phyloP scores from a whole-genome alignment of 2,888 invertebrate species.

The Cantharis lateralis region DNA sequence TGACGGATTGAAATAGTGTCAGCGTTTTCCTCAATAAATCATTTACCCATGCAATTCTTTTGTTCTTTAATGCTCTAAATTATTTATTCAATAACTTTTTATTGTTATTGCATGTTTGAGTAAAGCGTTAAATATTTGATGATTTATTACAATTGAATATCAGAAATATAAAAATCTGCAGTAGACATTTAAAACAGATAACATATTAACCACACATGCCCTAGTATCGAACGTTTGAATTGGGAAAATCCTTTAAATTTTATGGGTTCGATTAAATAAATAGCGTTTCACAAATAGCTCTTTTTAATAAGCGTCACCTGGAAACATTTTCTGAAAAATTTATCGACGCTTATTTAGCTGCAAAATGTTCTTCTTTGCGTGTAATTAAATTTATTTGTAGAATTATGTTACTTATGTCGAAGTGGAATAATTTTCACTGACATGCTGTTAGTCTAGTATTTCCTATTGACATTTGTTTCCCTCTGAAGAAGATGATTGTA shows the following conservation, averaged over 20 bases:
- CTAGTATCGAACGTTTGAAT: constrained; percentile 4
- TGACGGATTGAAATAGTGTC: not conserved
- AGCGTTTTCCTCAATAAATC: not conserved
- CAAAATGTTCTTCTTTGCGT: not conserved
- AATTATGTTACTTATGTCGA: not conserved
- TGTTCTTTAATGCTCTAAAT: not conserved
- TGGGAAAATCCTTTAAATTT: constrained; percentile 10
- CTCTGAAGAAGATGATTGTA: constrained; percentile 1
- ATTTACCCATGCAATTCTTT: not conserved
- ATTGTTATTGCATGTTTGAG: not conserved
- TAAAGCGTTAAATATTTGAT: constrained; percentile 1
- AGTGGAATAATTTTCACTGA: constrained; percentile 13
- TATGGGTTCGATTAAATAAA: constrained; percentile 15
- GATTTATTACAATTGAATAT: constrained; percentile 10
- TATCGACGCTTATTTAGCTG: not conserved
- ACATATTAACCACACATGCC: constrained; percentile 12
- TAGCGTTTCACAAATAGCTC: constrained; percentile 4
- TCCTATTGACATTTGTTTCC: constrained; percentile 15
- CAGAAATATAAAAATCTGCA: constrained; percentile 8
- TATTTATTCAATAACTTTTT: not conserved
- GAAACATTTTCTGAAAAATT: not conserved
- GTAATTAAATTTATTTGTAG: not conserved
- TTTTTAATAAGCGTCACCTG: constrained; percentile 1
- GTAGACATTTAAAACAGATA: constrained; percentile 10
- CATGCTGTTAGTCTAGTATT: constrained; percentile 3